Evolutionary conservation across 2,797 vertebrate genomes (phyloP), one percentile per base, ranked within the genome.

Genomic region (Brachymystax lenok): DNA sequence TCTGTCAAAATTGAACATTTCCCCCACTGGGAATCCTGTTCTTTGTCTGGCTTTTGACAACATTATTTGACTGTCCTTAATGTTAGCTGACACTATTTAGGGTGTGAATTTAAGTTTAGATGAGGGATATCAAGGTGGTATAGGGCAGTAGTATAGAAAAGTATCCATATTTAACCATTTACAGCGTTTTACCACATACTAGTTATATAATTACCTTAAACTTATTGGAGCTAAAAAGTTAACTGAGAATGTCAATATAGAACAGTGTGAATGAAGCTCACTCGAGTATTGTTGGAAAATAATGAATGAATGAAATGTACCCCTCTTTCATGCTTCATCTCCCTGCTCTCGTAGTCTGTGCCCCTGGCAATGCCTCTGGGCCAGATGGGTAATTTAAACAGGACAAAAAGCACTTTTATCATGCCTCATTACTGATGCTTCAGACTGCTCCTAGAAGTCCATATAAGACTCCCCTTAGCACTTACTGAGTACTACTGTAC

Each of bases 371-470:
- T 35, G 35, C 6, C 35, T 1, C 35, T 1, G 67, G 67, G 35
- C 33, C 67, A 13, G 59, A 16, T 69, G 33, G 67, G 16, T 68
- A 6, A 33, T 28, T 68, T n/a, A 19, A 69, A 35, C 17, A 78
- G 78, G 76, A 82, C 76, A 1, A 64, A 2, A 83, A 24, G 90
- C 90, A 87, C 90, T 91, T 91, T 89, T 74, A 86, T 74, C 64
- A 73, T 75, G 78, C 4, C 1, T 77, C 30, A 6, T 75, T 63
- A 80, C 73, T 61, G 54, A 19, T 74, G 24, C 27, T 33, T 28
- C 50, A 14, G 51, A 19, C 1, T 30, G 28, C 27, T 19, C 24
- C 19, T 54, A 75, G 24, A 71, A 24, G 12, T 33, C 1, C 24
- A 28, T 13, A 3, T 30, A 77, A 70, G 68, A 73, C 28, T 27